Evolutionary conservation across 37 sponge, comb jelly and placozoan species (phyloP).

Genomic region (Hexactinellida sp.): DNA sequence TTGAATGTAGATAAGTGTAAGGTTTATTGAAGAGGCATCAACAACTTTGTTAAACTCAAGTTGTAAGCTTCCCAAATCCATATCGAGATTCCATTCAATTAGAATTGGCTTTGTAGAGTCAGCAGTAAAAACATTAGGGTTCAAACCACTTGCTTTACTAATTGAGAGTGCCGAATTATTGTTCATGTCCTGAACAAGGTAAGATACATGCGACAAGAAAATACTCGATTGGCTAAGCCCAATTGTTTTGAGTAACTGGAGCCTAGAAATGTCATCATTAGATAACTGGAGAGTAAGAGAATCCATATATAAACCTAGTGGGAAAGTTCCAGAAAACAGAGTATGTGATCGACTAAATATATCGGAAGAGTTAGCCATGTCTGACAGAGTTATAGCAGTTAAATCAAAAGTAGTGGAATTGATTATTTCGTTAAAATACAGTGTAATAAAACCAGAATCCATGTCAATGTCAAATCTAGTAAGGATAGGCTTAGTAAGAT

Average conservation of each 20-base stretch:
- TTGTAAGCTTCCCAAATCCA: slow-evolving; percentile 37
- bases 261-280: background rate
- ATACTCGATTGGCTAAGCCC: background rate
- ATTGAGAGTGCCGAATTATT: slow-evolving; percentile 25
- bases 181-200: slow-evolving; percentile 70
- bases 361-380: slow-evolving; percentile 10
- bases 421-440: slow-evolving; percentile 76
- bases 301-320: background rate
- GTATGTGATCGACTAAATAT: slow-evolving; percentile 29
- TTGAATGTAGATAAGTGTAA: slow-evolving; percentile 38
- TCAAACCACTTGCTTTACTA: background rate
- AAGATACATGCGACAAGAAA: slow-evolving; percentile 39
- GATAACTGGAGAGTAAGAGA: background rate
- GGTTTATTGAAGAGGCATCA: slow-evolving; percentile 24
- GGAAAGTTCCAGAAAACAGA: slow-evolving; percentile 15
- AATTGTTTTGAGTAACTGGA: background rate
- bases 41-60: slow-evolving; percentile 54
- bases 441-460: slow-evolving; percentile 42
- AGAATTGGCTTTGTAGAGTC: slow-evolving; percentile 47
- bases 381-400: slow-evolving; percentile 58
- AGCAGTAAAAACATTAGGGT: slow-evolving; percentile 29
- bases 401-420: slow-evolving; percentile 39
- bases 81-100: slow-evolving; percentile 42
- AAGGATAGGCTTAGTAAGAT: slow-evolving; percentile 41
- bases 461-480: slow-evolving; percentile 56